Percentiles rank a stretch among this genome's conserved stretches.
Evolutionary conservation across 2,888 invertebrate genomes (phyloP).

Genomic region (Scelioninae gen. 1): DNA sequence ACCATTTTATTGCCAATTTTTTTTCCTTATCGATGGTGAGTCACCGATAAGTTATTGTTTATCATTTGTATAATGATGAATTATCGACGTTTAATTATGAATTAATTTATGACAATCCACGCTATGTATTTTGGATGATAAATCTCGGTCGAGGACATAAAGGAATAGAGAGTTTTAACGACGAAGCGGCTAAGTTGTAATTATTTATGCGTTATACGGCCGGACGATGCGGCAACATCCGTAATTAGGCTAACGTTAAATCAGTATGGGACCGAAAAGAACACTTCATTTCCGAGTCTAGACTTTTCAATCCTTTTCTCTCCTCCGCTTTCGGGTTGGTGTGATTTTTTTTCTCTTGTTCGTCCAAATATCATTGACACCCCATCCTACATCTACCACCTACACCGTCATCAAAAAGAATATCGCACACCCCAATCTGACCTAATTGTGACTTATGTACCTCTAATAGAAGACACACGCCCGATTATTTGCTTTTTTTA

Average conservation of each 20-base stretch:
- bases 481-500: slow-evolving; percentile 59
- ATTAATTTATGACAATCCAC: slow-evolving; percentile 75
- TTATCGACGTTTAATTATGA: slow-evolving; percentile 81
- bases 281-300: slow-evolving; percentile 48
- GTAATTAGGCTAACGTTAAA: slow-evolving; percentile 79
- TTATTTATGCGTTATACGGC: slow-evolving; percentile 81
- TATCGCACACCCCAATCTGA: slow-evolving; percentile 80
- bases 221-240: slow-evolving; percentile 70
- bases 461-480: slow-evolving; percentile 79
- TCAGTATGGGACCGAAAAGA: slow-evolving; percentile 76
- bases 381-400: slow-evolving; percentile 72
- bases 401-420: slow-evolving; percentile 75
- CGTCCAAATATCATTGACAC: slow-evolving; percentile 68
- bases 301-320: slow-evolving; percentile 47
- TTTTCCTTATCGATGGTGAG: slow-evolving; percentile 3
- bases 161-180: slow-evolving; percentile 75
- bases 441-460: slow-evolving; percentile 84
- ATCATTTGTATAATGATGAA: slow-evolving; percentile 71
- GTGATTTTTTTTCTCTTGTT: slow-evolving; percentile 28
- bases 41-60: slow-evolving; percentile 27
- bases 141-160: slow-evolving; percentile 79
- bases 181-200: slow-evolving; percentile 81
- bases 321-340: slow-evolving; percentile 19
- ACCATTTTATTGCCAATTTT: slow-evolving; percentile 24
- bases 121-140: slow-evolving; percentile 76